phyloP scores from a whole-genome alignment of 2,888 invertebrate genomes.

The Dyspetes luteomarginatus region DNA sequence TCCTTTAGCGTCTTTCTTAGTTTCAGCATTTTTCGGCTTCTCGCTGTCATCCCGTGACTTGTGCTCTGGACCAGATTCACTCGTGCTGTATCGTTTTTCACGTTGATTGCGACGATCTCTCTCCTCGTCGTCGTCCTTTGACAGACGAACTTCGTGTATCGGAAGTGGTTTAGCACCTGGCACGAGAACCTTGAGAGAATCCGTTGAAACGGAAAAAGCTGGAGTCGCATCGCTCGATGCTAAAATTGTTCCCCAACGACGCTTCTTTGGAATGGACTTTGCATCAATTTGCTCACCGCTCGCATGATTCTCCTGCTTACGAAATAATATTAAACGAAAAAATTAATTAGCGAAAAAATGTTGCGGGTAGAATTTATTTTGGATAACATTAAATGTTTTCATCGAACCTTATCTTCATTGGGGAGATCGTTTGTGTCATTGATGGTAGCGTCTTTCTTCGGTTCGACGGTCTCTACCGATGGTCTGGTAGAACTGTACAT shows the following conservation, averaged over 20 bases:
- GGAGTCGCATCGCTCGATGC: slow-evolving; percentile 84
- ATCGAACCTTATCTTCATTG: slow-evolving; percentile 77
- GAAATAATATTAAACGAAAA: slow-evolving; percentile 7
- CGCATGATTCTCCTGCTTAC: slow-evolving; percentile 77
- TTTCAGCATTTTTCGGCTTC: slow-evolving; percentile 74
- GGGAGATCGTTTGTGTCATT: slow-evolving; percentile 68
- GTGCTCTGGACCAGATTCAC: slow-evolving; percentile 73
- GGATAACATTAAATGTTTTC: neutral
- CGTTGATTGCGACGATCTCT: slow-evolving; percentile 75
- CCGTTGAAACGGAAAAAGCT: slow-evolving; percentile 89
- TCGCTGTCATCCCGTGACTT: slow-evolving; percentile 73
- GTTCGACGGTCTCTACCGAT: slow-evolving; percentile 71
- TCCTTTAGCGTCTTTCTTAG: slow-evolving; percentile 77
- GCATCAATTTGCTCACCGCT: slow-evolving; percentile 74
- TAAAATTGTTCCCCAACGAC: slow-evolving; percentile 83
- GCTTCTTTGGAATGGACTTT: slow-evolving; percentile 80
- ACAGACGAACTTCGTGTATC: slow-evolving; percentile 82
- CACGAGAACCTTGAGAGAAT: slow-evolving; percentile 87
- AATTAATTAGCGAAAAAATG: neutral
- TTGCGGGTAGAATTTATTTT: neutral
- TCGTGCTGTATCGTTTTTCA: slow-evolving; percentile 76
- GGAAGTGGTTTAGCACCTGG: slow-evolving; percentile 84
- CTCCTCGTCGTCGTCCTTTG: slow-evolving; percentile 82
- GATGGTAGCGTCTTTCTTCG: slow-evolving; percentile 72
- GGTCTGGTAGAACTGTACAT: slow-evolving; percentile 76